Percentiles rank a stretch among this genome's conserved stretches.
Conservation (phyloP, 2,113 vertebrate species). For the Madoqua kirkii region DNA sequence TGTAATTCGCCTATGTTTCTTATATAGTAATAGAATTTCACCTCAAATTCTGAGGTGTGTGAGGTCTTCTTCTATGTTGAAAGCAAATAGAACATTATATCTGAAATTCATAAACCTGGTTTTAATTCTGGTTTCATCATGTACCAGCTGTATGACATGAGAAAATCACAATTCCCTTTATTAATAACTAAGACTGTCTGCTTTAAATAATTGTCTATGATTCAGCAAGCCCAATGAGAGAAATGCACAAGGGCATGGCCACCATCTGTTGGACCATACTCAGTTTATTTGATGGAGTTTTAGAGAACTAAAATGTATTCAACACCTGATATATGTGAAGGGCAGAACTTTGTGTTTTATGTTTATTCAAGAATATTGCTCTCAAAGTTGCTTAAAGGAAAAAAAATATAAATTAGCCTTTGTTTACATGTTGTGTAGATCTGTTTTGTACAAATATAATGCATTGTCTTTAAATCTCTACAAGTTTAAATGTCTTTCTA, state of each 20-base stretch:
- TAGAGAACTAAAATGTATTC: background rate
- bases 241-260: background rate
- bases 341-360: background rate
- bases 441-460: background rate
- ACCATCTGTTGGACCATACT: background rate
- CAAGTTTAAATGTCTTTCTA: background rate
- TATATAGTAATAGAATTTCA: background rate
- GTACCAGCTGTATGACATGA: background rate
- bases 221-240: background rate
- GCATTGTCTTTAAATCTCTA: background rate
- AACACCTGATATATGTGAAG: background rate
- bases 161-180: background rate
- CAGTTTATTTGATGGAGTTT: background rate
- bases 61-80: background rate
- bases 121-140: background rate
- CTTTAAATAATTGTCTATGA: background rate
- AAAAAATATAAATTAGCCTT: background rate
- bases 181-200: background rate
- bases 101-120: background rate
- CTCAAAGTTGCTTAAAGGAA: background rate
- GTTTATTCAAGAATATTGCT: background rate
- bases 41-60: background rate
- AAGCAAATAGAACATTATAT: background rate
- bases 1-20: background rate
- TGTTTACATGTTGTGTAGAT: background rate